Evolutionary conservation across 2,888 invertebrate species (phyloP).

Genomic region (Seira musarum): DNA sequence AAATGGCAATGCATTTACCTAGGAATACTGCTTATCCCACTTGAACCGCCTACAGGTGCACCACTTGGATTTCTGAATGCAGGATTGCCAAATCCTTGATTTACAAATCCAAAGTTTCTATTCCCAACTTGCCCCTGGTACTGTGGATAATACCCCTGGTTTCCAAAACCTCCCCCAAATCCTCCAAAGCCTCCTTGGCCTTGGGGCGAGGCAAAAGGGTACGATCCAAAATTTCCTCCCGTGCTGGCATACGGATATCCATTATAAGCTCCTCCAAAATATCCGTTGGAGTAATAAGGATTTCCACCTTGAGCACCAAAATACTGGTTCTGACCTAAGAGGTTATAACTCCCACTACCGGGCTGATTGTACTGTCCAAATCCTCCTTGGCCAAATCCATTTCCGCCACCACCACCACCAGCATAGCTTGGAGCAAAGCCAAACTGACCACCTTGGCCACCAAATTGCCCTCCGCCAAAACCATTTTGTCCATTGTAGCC

Average conservation of each 20-base stretch:
- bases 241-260: constrained; percentile 37
- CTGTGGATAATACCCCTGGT: constrained; percentile 34
- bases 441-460: constrained; percentile 30
- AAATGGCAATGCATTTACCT: no score
- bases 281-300: constrained; percentile 34
- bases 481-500: constrained; percentile 44
- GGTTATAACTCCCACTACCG: constrained; percentile 40
- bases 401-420: constrained; percentile 1
- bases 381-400: constrained; percentile 18
- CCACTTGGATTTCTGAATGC: constrained; percentile 40
- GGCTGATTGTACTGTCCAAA: constrained; percentile 34
- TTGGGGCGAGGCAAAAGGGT: constrained; percentile 28
- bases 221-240: constrained; percentile 16
- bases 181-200: constrained; percentile 40
- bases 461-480: constrained; percentile 3
- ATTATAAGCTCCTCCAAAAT: constrained; percentile 30
- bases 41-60: not conserved
- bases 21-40: constrained; percentile 29
- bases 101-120: constrained; percentile 58
- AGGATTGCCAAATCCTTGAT: constrained; percentile 61
- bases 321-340: constrained; percentile 44
- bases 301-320: constrained; percentile 34
- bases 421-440: constrained; percentile 39
- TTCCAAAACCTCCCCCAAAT: constrained; percentile 41
- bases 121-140: constrained; percentile 41